Evolutionary conservation across 2,797 vertebrate genomes (phyloP).

Genomic region (Epinephelus awoara): DNA sequence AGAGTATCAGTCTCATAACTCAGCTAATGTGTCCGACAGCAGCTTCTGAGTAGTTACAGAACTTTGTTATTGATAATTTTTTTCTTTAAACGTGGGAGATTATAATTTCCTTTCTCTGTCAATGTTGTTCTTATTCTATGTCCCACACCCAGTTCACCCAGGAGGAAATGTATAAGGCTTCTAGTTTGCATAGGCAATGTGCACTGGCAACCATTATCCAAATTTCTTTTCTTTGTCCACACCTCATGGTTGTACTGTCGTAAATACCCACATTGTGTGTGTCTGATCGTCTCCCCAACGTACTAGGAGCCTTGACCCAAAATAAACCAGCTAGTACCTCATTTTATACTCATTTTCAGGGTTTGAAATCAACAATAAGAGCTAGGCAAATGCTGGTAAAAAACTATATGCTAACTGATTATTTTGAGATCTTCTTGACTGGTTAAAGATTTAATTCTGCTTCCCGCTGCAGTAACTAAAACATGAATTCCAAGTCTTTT

Average conservation of each 20-base stretch:
- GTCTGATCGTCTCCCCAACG: constrained; percentile 34
- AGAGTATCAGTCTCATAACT: constrained; percentile 55
- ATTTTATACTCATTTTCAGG: constrained; percentile 71
- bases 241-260: constrained; percentile 19
- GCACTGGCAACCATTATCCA: constrained; percentile 35
- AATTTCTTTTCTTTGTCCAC: constrained; percentile 32
- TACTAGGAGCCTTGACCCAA: constrained; percentile 52
- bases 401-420: constrained; percentile 18
- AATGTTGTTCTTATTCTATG: constrained; percentile 46
- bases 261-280: constrained; percentile 23
- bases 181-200: constrained; percentile 35
- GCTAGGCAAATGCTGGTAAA: constrained; percentile 28
- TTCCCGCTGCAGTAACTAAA: constrained; percentile 47
- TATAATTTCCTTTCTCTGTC: constrained; percentile 55
- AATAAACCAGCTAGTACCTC: constrained; percentile 69
- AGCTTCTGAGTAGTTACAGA: constrained; percentile 57
- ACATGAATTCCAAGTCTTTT: constrained; percentile 51
- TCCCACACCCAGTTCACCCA: constrained; percentile 29
- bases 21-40: constrained; percentile 54
- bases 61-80: constrained; percentile 43
- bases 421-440: constrained; percentile 29
- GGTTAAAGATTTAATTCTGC: constrained; percentile 44
- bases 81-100: constrained; percentile 34
- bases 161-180: constrained; percentile 37
- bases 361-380: constrained; percentile 56